Percentiles rank a stretch among this genome's conserved stretches.
Conservation (phyloP, 2,113 vertebrate genomes). For the Charadrius vociferus region DNA sequence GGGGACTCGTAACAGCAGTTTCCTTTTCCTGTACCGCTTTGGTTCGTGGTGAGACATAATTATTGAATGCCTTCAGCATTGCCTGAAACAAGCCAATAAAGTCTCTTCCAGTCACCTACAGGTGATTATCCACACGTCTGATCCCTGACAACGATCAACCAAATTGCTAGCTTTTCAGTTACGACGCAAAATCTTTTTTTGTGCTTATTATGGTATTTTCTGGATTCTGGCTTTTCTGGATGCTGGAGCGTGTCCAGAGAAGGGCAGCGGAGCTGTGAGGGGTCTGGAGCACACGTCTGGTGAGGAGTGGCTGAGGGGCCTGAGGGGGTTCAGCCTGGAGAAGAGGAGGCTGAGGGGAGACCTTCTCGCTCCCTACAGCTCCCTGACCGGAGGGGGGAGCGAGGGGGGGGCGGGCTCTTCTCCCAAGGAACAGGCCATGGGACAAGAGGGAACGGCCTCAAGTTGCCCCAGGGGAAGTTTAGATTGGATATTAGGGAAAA, state of each 20-base stretch:
- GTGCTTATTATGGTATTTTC: not conserved
- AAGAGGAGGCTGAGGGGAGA: no score
- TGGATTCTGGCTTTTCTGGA: not conserved
- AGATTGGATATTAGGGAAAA: no score
- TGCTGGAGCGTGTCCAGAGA: not conserved
- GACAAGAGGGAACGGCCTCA: no score
- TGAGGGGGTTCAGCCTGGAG: no score
- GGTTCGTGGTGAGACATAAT: not conserved
- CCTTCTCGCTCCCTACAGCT: no score
- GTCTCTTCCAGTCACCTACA: not conserved
- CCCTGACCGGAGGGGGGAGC: no score
- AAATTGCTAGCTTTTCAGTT: not conserved
- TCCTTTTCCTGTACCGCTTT: not conserved
- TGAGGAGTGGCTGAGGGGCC: no score
- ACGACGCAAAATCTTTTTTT: accelerated
- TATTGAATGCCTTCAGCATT: not conserved
- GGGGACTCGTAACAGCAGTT: not conserved
- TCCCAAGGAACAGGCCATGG: no score
- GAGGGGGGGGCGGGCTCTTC: no score
- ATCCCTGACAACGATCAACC: accelerated
- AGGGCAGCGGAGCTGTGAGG: not conserved
- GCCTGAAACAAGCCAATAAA: not conserved
- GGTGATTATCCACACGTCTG: not conserved
- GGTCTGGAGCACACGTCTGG: no score
- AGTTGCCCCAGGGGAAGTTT: no score